Percentiles rank a stretch among this genome's conserved stretches.
Evolutionary conservation across 92 coral and sea anemone genomes (phyloP).

Genomic region (Diadumene lineata): DNA sequence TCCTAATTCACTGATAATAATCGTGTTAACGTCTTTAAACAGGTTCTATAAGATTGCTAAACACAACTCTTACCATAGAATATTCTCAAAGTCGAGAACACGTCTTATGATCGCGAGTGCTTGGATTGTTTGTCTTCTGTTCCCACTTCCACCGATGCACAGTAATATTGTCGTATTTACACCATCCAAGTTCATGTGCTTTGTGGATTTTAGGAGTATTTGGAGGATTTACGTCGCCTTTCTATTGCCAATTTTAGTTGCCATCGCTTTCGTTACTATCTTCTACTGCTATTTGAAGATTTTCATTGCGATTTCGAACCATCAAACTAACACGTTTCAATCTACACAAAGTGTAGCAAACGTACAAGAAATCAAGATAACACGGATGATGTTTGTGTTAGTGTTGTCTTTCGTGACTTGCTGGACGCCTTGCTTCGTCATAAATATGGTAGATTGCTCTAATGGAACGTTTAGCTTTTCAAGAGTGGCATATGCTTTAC

Average conservation of each 20-base stretch:
- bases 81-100: slow-evolving; percentile 1
- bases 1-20: background rate
- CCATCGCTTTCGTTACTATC: slow-evolving; percentile 4
- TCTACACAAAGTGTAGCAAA: background rate
- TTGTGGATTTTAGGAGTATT: background rate
- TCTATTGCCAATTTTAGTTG: background rate
- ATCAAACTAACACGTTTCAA: slow-evolving; percentile 14
- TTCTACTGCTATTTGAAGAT: slow-evolving; percentile 22
- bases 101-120: background rate
- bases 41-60: slow-evolving; percentile 15
- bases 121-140: background rate
- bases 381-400: slow-evolving; percentile 9
- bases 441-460: background rate
- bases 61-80: background rate
- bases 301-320: slow-evolving; percentile 3
- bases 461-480: slow-evolving; percentile 6
- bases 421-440: slow-evolving; percentile 9
- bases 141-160: background rate
- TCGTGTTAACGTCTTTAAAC: slow-evolving; percentile 12
- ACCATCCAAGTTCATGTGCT: slow-evolving; percentile 28
- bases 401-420: slow-evolving; percentile 7
- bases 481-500: slow-evolving; percentile 4
- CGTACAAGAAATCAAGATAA: slow-evolving; percentile 29
- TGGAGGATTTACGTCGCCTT: background rate
- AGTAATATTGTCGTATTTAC: background rate